Base-by-base conservation (phyloP, 2,888 invertebrate species). In the Tenthredo distinguenda region DNA sequence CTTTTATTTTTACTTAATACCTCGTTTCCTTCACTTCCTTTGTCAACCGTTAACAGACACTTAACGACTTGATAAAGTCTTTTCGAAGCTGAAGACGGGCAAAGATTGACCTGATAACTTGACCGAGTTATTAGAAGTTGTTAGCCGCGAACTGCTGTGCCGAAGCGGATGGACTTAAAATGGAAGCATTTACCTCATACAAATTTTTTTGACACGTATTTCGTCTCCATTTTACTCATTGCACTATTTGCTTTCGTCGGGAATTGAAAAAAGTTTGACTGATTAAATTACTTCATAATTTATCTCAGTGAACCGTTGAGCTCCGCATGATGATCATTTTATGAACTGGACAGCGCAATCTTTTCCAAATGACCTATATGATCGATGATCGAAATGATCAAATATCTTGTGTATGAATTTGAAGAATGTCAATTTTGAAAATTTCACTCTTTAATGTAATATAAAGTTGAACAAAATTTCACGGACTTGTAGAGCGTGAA, bases 11-110 rank as follows among this genome's bases (percentile, higher is more conserved):
- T 34, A 55, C 47, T 26, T 50, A n/a, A 31, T 77, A 34, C n/a
- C 55, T 77, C 77, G 34, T 55, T 77, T 47, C 43, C 74, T 74
- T 21, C 21, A 0, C 43, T 21, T 47, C 26, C 77, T 77, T 77
- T 77, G 77, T 77, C 26, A 26, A n/a, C 18, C 12, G 50, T 18
- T 77, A 34, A 55, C 31, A 31, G n/a, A 77, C 47, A 50, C 40
- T 77, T 55, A 55, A 50, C 77, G 18, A n/a, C 50, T 77, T 77
- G 55, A 77, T 21, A 55, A 77, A 77, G 47, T 34, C 77, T 55
- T 76, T 55, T 77, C 77, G 55, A 18, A 26, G 31, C 77, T 50
- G 21, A 55, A 18, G n/a, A 77, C 43, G 43, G 31, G 74, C 40
- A 43, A 74, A 43, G 74, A 74, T 74, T 47, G 43, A 74, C 43